phyloP scores from a whole-genome alignment of 2,888 invertebrate genomes.

The Fissipunctia ypsillon region DNA sequence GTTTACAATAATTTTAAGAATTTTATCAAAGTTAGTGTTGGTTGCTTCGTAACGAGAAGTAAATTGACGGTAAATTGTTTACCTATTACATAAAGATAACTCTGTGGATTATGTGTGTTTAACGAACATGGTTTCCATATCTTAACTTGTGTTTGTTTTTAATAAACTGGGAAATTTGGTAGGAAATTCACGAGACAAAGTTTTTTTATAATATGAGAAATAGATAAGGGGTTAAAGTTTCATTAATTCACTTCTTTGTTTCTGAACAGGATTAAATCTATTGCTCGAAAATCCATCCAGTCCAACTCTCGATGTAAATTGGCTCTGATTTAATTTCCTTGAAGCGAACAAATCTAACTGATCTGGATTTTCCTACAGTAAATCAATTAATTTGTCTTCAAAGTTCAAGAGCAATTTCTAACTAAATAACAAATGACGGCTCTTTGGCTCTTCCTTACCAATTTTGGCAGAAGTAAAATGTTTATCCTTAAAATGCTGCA shows the following conservation, averaged over 20 bases:
- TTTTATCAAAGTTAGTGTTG: constrained; percentile 30
- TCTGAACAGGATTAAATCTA: constrained; percentile 2
- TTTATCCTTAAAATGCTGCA: neutral
- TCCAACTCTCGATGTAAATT: constrained; percentile 12
- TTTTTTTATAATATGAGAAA: constrained; percentile 1
- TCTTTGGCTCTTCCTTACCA: neutral
- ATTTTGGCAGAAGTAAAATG: constrained; percentile 8
- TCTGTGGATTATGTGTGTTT: constrained; percentile 43
- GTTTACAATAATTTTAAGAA: constrained; percentile 8
- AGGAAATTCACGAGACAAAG: constrained; percentile 16
- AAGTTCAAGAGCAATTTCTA: constrained; percentile 17
- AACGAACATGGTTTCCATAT: constrained; percentile 44
- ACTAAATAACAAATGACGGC: constrained; percentile 15
- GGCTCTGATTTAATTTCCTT: constrained; percentile 18
- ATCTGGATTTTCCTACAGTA: constrained; percentile 34
- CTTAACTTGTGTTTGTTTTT: constrained; percentile 35
- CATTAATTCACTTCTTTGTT: neutral
- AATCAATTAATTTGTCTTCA: constrained; percentile 24
- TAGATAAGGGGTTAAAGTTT: neutral
- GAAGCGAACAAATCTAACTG: constrained; percentile 14
- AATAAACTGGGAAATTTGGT: constrained; percentile 36
- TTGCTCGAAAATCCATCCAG: constrained; percentile 5
- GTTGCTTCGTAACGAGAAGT: constrained; percentile 28
- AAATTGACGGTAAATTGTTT: constrained; percentile 30
- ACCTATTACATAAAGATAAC: constrained; percentile 31